A percentile compares a stretch with the other conserved stretches of the same genome.
Evolutionary conservation across 23 tunicate species (phyloP).

Genomic region (Trididemnum clinides): DNA sequence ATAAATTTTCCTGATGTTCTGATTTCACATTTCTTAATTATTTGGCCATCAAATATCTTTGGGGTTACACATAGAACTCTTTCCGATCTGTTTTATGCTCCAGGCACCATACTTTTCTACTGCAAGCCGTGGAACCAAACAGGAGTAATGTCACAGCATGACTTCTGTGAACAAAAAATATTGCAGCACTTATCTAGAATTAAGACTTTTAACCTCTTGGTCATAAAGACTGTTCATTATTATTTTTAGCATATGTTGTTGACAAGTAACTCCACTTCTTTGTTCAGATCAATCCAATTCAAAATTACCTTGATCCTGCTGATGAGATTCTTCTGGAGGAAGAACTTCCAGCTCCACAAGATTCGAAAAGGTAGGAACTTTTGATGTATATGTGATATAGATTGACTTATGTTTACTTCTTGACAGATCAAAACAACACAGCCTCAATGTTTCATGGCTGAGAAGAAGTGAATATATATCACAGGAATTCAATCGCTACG

Average conservation of each 20-base stretch:
- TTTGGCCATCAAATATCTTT: too few relatives aligned
- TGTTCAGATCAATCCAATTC: not conserved
- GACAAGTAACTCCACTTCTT: not conserved
- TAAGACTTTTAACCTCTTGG: too few relatives aligned
- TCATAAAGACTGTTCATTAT: too few relatives aligned
- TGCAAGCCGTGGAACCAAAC: too few relatives aligned
- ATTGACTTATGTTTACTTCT: not conserved
- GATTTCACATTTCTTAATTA: too few relatives aligned
- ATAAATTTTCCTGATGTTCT: too few relatives aligned
- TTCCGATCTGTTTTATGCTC: too few relatives aligned
- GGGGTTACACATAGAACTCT: too few relatives aligned
- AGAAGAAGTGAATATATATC: constrained; percentile 99
- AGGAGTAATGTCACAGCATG: too few relatives aligned
- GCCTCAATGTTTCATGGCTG: constrained; percentile 90
- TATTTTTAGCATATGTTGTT: not conserved
- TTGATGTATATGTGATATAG: not conserved
- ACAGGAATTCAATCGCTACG: constrained; percentile 97
- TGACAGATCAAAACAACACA: constrained; percentile 83
- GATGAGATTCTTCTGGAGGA: constrained; percentile 89
- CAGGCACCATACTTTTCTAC: too few relatives aligned
- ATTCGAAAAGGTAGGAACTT: constrained; percentile 63
- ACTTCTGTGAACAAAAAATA: too few relatives aligned
- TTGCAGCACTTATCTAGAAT: too few relatives aligned
- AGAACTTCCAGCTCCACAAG: constrained; percentile 83
- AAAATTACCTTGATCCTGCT: constrained; percentile 66